Evolutionary conservation across 2,113 vertebrate genomes (phyloP).

Genomic region (Gambusia affinis): DNA sequence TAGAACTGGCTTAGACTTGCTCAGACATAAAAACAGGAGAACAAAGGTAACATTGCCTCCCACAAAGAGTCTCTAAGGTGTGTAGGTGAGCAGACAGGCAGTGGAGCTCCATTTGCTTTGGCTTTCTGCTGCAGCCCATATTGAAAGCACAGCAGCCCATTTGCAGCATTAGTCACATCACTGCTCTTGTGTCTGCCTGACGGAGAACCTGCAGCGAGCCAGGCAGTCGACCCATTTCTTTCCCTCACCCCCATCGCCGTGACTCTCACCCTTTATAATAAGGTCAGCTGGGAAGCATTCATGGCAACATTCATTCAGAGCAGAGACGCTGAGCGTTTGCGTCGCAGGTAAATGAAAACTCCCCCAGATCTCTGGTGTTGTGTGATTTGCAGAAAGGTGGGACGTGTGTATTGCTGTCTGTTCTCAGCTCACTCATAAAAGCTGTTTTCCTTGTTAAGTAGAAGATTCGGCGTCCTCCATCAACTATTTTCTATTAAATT

Average conservation of each 20-base stretch:
- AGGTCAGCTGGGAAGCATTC: conserved; percentile 76
- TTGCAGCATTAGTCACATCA: conserved; percentile 75
- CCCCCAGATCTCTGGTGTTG: conserved; percentile 26
- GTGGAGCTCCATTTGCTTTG: conserved; percentile 41
- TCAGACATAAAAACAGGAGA: conserved; percentile 48
- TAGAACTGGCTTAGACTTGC: not conserved
- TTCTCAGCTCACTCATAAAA: conserved; percentile 33
- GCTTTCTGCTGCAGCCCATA: conserved; percentile 38
- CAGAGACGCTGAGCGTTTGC: conserved; percentile 30
- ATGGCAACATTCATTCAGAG: conserved; percentile 53
- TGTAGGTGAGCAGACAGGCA: conserved; percentile 52
- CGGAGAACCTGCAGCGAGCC: conserved; percentile 62
- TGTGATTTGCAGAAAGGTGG: conserved; percentile 17
- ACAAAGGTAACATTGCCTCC: conserved; percentile 66
- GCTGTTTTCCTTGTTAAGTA: conserved; percentile 23
- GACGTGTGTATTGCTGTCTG: conserved; percentile 26
- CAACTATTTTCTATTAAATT: not conserved
- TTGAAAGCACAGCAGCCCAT: conserved; percentile 58
- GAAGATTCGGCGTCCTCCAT: not conserved
- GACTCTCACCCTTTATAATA: conserved; percentile 67
- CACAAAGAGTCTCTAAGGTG: conserved; percentile 38
- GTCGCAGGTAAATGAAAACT: conserved; percentile 61
- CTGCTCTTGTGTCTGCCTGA: conserved; percentile 57
- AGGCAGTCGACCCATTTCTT: conserved; percentile 52
- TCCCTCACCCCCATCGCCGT: conserved; percentile 18